A percentile compares a stretch with the other conserved stretches of the same genome.
Evolutionary conservation across 2,797 vertebrate species (phyloP).

Genomic region (Trachops cirrhosus): DNA sequence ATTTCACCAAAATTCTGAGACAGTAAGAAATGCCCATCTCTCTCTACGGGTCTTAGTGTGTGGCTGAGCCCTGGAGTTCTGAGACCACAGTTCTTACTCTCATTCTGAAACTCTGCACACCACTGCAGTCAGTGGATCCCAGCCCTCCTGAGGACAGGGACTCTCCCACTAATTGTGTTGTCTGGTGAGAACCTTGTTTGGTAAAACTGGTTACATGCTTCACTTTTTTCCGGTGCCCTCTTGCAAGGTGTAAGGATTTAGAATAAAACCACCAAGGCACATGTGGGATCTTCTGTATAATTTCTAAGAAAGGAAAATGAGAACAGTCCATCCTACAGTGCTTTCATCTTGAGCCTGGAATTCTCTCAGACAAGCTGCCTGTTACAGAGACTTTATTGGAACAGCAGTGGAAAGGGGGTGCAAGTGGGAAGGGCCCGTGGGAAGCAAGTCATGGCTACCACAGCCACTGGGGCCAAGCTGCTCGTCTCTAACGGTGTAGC

Average conservation of each 20-base stretch:
- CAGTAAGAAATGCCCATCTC: neutral
- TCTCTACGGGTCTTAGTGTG: neutral
- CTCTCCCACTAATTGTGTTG: neutral
- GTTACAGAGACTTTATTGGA: neutral
- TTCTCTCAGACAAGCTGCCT: neutral
- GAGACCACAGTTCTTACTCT: neutral
- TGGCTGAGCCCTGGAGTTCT: neutral
- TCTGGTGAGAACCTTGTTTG: neutral
- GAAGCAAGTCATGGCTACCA: neutral
- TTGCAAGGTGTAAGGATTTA: neutral
- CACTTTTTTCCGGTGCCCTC: neutral
- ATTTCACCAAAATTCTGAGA: neutral
- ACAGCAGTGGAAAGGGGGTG: neutral
- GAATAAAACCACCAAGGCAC: neutral
- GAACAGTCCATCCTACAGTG: neutral
- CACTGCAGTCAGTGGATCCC: neutral
- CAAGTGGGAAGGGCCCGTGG: neutral
- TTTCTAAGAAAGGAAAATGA: neutral
- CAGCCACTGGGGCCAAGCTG: neutral
- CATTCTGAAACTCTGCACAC: neutral
- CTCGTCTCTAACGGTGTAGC: neutral
- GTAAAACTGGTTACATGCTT: neutral
- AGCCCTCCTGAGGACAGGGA: neutral
- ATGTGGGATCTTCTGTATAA: neutral
- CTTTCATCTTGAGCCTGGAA: neutral